Evolutionary conservation across 1,140 invertebrate species (phyloP), one percentile per base, ranked within the genome.

Genomic region (Lineus longissimus): DNA sequence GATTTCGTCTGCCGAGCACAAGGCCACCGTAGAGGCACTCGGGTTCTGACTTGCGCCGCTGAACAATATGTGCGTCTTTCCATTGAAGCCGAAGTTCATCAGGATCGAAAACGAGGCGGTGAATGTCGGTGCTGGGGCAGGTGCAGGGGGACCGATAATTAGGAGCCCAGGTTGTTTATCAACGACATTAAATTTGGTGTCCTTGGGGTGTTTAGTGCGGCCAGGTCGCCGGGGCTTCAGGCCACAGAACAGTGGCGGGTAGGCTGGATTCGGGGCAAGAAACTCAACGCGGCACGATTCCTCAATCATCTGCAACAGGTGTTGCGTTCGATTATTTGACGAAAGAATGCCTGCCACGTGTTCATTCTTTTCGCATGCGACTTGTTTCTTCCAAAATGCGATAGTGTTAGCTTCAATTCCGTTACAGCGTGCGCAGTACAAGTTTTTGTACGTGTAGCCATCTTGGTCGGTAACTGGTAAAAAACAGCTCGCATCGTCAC

Each of bases 391-490:
- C 81, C 31, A 82, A 2, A 69, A 61, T 2, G 56, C 64, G 11
- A 67, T 56, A 11, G 63, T 66, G 1, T 67, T 65, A 0, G 80
- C 81, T 22, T 36, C 33, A 15, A 36, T 36, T 36, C 78, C 69
- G 66, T 87, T 85, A 70, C 86, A 88, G 11, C 83, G 64, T 2
- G 86, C 86, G 70, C 86, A 88, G 66, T 87, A 85, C 0, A 81
- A 70, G 66, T 88, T 88, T 64, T 82, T 76, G 70, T 84, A 87
- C 0, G 85, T 86, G 31, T 82, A 63, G 1, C 84, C 80, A 6
- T 68, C 68, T 19, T 69, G 23, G 64, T 83, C 83, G 4, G 84
- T 78, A 2, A 83, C 74, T 0, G 83, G 76, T 13, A 74, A 27
- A 4, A 23, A 19, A n/a, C 4, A 19, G n/a, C n/a, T 51, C 9